A percentile compares a stretch with the other conserved stretches of the same genome.
Evolutionary conservation across 2,113 vertebrate genomes (phyloP).

Genomic region (Puffinus mauretanicus): DNA sequence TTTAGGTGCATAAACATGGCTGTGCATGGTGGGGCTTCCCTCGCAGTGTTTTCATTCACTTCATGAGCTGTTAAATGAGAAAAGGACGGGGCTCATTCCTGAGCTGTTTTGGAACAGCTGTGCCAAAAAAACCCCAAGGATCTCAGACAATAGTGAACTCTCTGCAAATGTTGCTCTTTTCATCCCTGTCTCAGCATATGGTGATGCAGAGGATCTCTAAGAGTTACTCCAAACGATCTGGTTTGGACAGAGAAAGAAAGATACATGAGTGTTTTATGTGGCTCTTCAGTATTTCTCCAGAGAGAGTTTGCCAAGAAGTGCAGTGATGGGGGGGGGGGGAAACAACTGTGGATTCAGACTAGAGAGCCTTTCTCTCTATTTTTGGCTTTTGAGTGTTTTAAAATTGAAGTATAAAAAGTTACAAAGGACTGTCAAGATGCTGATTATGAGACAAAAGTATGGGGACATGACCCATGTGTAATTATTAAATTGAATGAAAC

Average conservation of each 20-base stretch:
- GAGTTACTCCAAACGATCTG: background rate
- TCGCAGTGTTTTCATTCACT: slow-evolving; percentile 10
- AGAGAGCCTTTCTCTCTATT: background rate
- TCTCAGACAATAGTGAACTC: background rate
- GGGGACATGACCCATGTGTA: background rate
- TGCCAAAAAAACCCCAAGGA: background rate
- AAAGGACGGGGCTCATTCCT: background rate
- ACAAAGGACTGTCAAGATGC: background rate
- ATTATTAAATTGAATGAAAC: background rate
- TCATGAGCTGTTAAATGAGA: slow-evolving; percentile 7
- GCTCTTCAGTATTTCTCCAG: background rate
- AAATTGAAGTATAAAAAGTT: background rate
- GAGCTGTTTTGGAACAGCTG: slow-evolving; percentile 13
- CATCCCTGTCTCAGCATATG: background rate
- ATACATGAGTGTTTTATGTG: background rate
- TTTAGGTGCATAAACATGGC: slow-evolving; percentile 42
- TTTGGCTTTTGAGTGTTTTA: background rate
- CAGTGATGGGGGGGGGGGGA: too few species aligned
- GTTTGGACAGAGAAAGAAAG: background rate
- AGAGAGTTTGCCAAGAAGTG: background rate
- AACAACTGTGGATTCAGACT: background rate
- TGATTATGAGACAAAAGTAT: background rate
- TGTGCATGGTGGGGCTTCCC: background rate
- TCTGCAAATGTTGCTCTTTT: background rate
- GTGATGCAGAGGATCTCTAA: background rate